Base-by-base conservation (phyloP, 2,888 invertebrate species). In the Cerceris ruficornis region DNA sequence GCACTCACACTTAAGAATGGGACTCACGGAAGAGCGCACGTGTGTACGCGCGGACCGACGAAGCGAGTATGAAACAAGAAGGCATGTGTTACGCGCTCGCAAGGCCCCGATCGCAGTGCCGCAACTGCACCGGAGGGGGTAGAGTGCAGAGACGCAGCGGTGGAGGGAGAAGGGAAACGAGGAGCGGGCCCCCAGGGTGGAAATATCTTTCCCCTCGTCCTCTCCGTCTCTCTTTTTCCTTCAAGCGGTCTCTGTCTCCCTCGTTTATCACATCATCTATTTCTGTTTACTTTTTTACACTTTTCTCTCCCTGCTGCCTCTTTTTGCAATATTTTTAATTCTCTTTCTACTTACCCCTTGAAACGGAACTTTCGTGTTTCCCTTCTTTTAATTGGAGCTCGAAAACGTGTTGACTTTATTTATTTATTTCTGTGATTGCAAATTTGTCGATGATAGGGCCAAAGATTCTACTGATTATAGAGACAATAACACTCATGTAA, bases 61-160 rank as follows among this genome's bases (percentile, higher is more conserved):
- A 77, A 83, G 80, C 86, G 88, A 84, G 87, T 87, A 87, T 88
- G 90, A 86, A 82, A 82, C 84, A 83, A 84, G 86, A 78, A 82
- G 83, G 85, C 81, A 86, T 85, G 87, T 82, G 86, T 85, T 85
- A 81, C 82, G 86, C 83, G 75, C 76, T 79, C 83, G 86, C 87
- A 84, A 87, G 87, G 81, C 87, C 88, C 88, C 83, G 79, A 76
- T 73, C 84, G 85, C 81, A 73, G 78, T 70, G 81, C 79, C 80
- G 80, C 82, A 75, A 75, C 75, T 65, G 74, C 76, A 70, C 79
- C 82, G 75, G 73, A 68, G 74, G 83, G 83, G 83, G 78, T 49
- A 80, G 70, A 75, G 39, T 71, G 67, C 60, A 54, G 61, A 59
- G 67, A 17, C 46, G 50, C 62, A 11, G 54, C 61, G 57, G 61